A percentile compares a stretch with the other conserved stretches of the same genome.
phyloP scores from a whole-genome alignment of 2,797 vertebrate species.

The Melanotaenia nigrans region DNA sequence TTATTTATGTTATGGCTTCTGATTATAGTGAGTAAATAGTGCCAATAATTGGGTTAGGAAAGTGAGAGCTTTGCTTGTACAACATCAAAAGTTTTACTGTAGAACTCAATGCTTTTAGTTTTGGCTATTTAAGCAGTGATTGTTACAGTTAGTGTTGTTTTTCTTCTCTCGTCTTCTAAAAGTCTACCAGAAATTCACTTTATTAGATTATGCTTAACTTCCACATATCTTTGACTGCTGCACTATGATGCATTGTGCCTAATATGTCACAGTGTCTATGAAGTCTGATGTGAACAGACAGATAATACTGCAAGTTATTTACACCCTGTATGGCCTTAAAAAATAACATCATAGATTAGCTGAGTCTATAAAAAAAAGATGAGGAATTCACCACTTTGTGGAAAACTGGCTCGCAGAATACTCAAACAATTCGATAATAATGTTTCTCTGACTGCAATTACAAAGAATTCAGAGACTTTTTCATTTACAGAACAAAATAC shows the following conservation, averaged over 20 bases:
- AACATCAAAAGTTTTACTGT: slow-evolving; percentile 16
- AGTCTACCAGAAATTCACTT: neutral
- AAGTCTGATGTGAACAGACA: neutral
- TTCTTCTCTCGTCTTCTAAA: slow-evolving; percentile 2
- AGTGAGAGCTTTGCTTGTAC: slow-evolving; percentile 58
- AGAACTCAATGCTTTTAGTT: slow-evolving; percentile 27
- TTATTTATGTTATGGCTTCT: slow-evolving; percentile 75
- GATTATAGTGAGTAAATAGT: slow-evolving; percentile 70
- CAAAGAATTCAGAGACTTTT: no score
- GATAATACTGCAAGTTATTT: neutral
- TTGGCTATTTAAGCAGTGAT: neutral
- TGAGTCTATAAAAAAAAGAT: neutral
- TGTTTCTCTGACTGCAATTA: neutral
- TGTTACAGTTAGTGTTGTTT: neutral
- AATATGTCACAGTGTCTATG: no score
- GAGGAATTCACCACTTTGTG: neutral
- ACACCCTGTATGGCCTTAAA: neutral
- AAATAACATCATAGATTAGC: neutral
- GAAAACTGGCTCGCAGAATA: neutral
- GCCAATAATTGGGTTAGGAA: slow-evolving; percentile 57
- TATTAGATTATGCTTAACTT: neutral
- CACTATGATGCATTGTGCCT: neutral
- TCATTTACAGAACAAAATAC: no score
- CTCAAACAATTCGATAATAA: neutral
- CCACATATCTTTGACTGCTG: slow-evolving; percentile 6